Percentiles rank a stretch among this genome's conserved stretches.
Conservation (phyloP, 2,888 invertebrate species). For the Andrena trimmerana region DNA sequence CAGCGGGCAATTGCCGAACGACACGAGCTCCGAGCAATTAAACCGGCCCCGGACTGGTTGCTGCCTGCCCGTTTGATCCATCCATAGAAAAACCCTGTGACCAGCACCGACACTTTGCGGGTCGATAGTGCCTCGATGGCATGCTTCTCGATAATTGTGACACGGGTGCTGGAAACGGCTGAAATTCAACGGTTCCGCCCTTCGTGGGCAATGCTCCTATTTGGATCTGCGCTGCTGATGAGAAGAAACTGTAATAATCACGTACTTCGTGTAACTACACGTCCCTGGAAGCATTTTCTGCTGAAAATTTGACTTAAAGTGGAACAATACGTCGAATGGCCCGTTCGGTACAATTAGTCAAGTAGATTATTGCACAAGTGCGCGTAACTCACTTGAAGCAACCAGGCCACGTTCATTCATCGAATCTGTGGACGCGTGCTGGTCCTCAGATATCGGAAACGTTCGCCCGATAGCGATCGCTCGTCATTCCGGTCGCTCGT, state of each 20-base stretch:
- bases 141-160: conserved; percentile 57
- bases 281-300: too few relatives aligned
- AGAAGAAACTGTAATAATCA: not conserved
- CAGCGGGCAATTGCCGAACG: conserved; percentile 40
- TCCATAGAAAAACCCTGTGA: conserved; percentile 46
- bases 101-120: conserved; percentile 52
- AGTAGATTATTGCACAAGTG: not conserved
- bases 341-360: not conserved
- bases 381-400: not conserved
- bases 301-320: not conserved
- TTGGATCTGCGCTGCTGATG: too few relatives aligned
- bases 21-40: conserved; percentile 47
- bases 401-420: conserved; percentile 24
- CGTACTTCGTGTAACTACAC: not conserved
- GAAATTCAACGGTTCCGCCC: not conserved
- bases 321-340: not conserved
- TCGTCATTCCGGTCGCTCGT: conserved; percentile 48
- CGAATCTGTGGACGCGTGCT: conserved; percentile 30
- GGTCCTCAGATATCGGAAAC: conserved; percentile 62
- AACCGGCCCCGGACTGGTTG: conserved; percentile 22
- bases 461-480: conserved; percentile 47
- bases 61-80: conserved; percentile 50
- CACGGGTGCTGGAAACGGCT: conserved; percentile 29
- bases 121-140: conserved; percentile 51
- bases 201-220: not conserved